Evolutionary conservation across 2,113 vertebrate species (phyloP).

Genomic region (Cyprinus carpio): DNA sequence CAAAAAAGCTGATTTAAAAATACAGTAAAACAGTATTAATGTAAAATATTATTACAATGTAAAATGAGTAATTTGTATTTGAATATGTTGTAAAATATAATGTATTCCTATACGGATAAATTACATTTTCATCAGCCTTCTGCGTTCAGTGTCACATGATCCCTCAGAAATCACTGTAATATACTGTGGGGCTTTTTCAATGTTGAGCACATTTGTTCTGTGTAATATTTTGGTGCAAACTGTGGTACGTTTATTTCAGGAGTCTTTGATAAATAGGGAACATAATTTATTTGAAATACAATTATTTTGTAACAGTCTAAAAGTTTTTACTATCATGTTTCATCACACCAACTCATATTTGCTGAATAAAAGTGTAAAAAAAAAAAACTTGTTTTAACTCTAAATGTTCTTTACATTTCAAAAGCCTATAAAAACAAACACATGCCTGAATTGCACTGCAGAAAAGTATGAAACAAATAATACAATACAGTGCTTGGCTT

Average conservation of each 20-base stretch:
- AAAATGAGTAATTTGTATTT: too few relatives aligned
- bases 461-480: background rate
- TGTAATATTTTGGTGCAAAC: background rate
- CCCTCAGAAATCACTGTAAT: too few relatives aligned
- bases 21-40: background rate
- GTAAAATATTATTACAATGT: background rate
- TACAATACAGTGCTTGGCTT: background rate
- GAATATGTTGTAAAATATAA: background rate
- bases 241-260: background rate
- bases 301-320: background rate
- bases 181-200: too few relatives aligned
- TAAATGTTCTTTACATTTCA: background rate
- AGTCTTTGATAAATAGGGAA: background rate
- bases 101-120: background rate
- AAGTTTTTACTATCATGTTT: too few relatives aligned
- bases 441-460: background rate
- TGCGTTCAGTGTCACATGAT: too few relatives aligned
- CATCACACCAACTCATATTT: too few relatives aligned
- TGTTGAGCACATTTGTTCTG: too few relatives aligned
- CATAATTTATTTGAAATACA: background rate
- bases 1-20: background rate
- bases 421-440: background rate
- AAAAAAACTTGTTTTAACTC: background rate
- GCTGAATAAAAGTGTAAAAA: too few relatives aligned
- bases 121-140: background rate